These are phyloP conservation scores for Crenichthys baileyi DNA, from an alignment of 2,797 vertebrate species.

Conservation along the genomic window DNA sequence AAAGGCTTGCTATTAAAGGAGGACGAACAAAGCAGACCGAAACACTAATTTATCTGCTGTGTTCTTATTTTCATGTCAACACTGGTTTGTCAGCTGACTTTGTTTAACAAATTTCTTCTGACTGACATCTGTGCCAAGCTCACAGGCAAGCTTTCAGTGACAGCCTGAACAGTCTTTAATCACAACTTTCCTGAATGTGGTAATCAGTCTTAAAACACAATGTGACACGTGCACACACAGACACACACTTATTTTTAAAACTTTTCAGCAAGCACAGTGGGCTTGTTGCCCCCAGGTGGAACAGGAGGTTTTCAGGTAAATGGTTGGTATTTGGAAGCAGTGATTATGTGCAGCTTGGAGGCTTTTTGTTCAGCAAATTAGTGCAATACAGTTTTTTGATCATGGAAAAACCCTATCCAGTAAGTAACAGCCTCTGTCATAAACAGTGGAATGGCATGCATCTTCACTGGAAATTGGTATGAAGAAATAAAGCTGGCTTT, in stretches of 20 bases:
- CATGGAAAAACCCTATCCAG: slow-evolving; percentile 10
- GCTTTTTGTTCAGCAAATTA: slow-evolving; percentile 19
- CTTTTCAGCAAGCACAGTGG: slow-evolving; percentile 15
- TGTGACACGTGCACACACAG: neutral
- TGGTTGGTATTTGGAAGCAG: slow-evolving; percentile 22
- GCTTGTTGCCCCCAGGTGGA: slow-evolving; percentile 32
- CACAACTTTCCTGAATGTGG: slow-evolving; percentile 45
- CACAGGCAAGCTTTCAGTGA: slow-evolving; percentile 12
- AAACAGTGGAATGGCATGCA: slow-evolving; percentile 7
- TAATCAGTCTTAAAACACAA: slow-evolving; percentile 41
- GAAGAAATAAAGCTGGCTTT: slow-evolving; percentile 19
- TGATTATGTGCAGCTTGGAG: slow-evolving; percentile 18
- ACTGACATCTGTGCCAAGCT: slow-evolving; percentile 17
- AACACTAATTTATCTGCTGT: slow-evolving; percentile 61
- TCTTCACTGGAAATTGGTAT: slow-evolving; percentile 13
- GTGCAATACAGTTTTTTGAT: slow-evolving; percentile 9
- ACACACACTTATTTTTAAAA: slow-evolving; percentile 22
- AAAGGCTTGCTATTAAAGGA: slow-evolving; percentile 40
- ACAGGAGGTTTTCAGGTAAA: slow-evolving; percentile 19
- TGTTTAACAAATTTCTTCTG: slow-evolving; percentile 28
- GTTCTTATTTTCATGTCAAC: slow-evolving; percentile 45
- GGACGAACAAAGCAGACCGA: slow-evolving; percentile 46
- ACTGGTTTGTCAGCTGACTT: slow-evolving; percentile 63
- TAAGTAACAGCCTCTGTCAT: slow-evolving; percentile 17
- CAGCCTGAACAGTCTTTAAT: slow-evolving; percentile 35